Percentiles rank a stretch among this genome's conserved stretches.
Evolutionary conservation across 1,140 invertebrate genomes (phyloP).

Genomic region (Atta colombica): DNA sequence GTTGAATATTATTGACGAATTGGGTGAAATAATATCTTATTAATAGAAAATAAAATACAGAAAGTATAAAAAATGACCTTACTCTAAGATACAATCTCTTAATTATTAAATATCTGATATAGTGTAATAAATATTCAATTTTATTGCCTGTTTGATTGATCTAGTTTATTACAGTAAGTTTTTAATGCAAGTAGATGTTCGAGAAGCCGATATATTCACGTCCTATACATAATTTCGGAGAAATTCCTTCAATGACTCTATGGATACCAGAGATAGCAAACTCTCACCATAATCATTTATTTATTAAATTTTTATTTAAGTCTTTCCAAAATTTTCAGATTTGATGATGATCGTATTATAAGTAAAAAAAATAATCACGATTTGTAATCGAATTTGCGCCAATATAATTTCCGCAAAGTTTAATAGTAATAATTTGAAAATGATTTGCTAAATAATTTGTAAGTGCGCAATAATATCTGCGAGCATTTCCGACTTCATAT

Average conservation of each 20-base stretch:
- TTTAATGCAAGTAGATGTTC: not conserved
- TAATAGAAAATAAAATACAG: not conserved
- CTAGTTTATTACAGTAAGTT: constrained; percentile 16
- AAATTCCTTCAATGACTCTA: constrained; percentile 17
- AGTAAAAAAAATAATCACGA: not conserved
- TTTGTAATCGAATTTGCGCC: not conserved
- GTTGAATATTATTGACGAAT: not conserved
- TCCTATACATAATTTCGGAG: constrained; percentile 45
- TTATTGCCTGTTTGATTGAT: not conserved
- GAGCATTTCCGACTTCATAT: not conserved
- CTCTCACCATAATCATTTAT: constrained; percentile 1
- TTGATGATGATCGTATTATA: not conserved
- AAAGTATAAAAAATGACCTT: not conserved
- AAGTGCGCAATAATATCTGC: not conserved
- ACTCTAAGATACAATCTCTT: no score
- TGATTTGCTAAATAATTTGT: not conserved
- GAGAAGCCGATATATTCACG: constrained; percentile 28
- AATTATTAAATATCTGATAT: not conserved
- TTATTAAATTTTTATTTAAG: constrained; percentile 25
- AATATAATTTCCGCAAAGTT: not conserved
- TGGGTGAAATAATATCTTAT: not conserved
- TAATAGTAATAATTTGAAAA: not conserved
- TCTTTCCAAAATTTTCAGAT: not conserved
- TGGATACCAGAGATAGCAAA: constrained; percentile 28
- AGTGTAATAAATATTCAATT: constrained; percentile 19